These are phyloP conservation scores for Trichopria drosophilae DNA, from an alignment of 2,888 invertebrate genomes.

Conservation along the genomic window DNA sequence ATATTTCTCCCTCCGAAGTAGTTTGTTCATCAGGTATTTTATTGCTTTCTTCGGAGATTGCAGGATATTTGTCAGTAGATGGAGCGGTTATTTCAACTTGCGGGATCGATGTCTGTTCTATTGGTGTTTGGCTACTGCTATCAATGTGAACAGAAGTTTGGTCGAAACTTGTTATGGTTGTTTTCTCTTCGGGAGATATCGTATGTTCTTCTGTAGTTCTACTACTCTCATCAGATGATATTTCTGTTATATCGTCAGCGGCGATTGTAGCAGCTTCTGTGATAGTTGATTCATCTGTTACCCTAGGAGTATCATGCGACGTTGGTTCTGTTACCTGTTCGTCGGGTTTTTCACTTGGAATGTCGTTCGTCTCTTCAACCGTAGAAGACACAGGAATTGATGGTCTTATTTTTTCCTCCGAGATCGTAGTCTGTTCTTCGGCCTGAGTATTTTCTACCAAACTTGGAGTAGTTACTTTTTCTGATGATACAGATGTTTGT, in stretches of 20 bases:
- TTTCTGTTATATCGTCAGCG: too few species aligned
- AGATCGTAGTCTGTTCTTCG: conserved; percentile 8
- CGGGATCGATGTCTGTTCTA: conserved; percentile 7
- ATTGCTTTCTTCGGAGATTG: conserved; percentile 28
- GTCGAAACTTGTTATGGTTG: too few species aligned
- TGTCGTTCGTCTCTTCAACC: too few species aligned
- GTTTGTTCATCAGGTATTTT: conserved; percentile 17
- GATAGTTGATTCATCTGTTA: conserved; percentile 23
- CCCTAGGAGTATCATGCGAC: too few species aligned
- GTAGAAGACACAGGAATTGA: too few species aligned
- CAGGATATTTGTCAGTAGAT: conserved; percentile 21
- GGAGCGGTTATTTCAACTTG: conserved; percentile 26
- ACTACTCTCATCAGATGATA: conserved; percentile 8
- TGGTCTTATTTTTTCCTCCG: background rate
- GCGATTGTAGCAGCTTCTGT: conserved; percentile 8
- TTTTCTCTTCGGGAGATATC: conserved; percentile 2
- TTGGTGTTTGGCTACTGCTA: too few species aligned
- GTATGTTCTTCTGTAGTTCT: conserved; percentile 20
- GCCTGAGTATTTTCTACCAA: background rate
- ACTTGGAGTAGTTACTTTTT: conserved; percentile 11
- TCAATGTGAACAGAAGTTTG: too few species aligned
- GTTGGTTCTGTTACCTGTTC: conserved; percentile 15
- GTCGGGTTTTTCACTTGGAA: too few species aligned
- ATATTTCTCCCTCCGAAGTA: conserved; percentile 4
- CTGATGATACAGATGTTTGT: conserved; percentile 11